A percentile compares a stretch with the other conserved stretches of the same genome.
Evolutionary conservation across 1,140 invertebrate species (phyloP).

Genomic region (Heliconius himera): DNA sequence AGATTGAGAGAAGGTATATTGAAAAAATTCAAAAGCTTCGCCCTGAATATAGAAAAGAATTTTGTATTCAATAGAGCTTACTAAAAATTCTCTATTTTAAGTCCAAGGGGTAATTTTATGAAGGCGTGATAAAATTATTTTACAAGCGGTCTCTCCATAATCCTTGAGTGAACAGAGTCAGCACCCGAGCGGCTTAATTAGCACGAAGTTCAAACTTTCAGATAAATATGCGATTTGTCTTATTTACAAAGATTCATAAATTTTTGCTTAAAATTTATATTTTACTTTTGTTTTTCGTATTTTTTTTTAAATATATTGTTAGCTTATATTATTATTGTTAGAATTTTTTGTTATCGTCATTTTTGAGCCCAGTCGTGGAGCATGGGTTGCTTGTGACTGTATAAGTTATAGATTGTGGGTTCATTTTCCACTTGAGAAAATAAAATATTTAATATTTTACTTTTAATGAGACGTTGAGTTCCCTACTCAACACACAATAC

Average conservation of each 20-base stretch:
- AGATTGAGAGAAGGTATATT: not conserved
- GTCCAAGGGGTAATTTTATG: not conserved
- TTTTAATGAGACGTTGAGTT: too few species aligned
- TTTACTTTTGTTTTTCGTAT: not conserved
- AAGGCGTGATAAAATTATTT: constrained; percentile 28
- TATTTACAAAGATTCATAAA: constrained; percentile 13
- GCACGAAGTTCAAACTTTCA: constrained; percentile 20
- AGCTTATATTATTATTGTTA: too few species aligned
- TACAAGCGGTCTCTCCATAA: constrained; percentile 20
- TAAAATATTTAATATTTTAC: too few species aligned
- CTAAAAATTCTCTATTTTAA: not conserved
- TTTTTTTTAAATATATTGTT: too few species aligned
- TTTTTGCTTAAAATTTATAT: constrained; percentile 2
- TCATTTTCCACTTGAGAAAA: too few species aligned
- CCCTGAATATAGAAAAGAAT: not conserved
- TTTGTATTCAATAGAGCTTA: not conserved
- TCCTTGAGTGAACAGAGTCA: constrained; percentile 20
- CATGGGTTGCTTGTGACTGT: too few species aligned
- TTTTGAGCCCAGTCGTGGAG: too few species aligned
- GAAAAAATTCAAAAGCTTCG: not conserved
- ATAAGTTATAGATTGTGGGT: too few species aligned
- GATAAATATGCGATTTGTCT: constrained; percentile 23
- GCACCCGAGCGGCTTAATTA: constrained; percentile 23
- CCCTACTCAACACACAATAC: too few species aligned
- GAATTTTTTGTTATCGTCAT: too few species aligned